Conservation (phyloP, 2,888 invertebrate species). For the Aphodius granarius region DNA sequence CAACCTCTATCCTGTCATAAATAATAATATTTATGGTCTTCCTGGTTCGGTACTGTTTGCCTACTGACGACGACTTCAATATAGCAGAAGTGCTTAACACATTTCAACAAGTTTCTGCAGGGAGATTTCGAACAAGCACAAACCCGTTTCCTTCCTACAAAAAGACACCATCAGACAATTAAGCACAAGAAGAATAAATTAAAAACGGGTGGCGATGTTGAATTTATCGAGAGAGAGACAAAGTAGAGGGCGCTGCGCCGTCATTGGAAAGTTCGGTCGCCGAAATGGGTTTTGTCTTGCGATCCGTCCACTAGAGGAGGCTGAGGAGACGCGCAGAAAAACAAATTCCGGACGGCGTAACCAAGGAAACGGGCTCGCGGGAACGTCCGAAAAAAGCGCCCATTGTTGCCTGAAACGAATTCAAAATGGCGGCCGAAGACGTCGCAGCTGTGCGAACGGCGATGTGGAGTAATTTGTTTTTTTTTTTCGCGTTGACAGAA, state of each 20-base stretch:
- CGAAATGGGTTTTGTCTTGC: neutral
- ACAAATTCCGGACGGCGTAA: slow-evolving; percentile 46
- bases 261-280: neutral
- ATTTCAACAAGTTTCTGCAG: too few species aligned
- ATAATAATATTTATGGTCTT: neutral
- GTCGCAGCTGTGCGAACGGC: slow-evolving; percentile 44
- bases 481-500: slow-evolving; percentile 49
- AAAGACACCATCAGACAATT: neutral
- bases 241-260: neutral
- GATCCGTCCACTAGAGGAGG: slow-evolving; percentile 10
- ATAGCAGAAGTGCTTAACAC: too few species aligned
- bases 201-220: neutral
- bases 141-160: neutral
- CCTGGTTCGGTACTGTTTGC: neutral
- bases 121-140: neutral
- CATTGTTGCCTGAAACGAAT: slow-evolving; percentile 52
- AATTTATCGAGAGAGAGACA: neutral
- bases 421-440: slow-evolving; percentile 50
- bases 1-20: neutral
- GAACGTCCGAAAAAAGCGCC: slow-evolving; percentile 42
- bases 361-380: slow-evolving; percentile 40
- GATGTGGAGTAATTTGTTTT: slow-evolving; percentile 50
- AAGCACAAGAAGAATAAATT: neutral
- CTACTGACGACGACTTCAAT: too few species aligned
- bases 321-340: slow-evolving; percentile 46